A percentile compares a stretch with the other conserved stretches of the same genome.
Evolutionary conservation across 2,797 vertebrate species (phyloP).

Genomic region (Enteromius trimaculatus): DNA sequence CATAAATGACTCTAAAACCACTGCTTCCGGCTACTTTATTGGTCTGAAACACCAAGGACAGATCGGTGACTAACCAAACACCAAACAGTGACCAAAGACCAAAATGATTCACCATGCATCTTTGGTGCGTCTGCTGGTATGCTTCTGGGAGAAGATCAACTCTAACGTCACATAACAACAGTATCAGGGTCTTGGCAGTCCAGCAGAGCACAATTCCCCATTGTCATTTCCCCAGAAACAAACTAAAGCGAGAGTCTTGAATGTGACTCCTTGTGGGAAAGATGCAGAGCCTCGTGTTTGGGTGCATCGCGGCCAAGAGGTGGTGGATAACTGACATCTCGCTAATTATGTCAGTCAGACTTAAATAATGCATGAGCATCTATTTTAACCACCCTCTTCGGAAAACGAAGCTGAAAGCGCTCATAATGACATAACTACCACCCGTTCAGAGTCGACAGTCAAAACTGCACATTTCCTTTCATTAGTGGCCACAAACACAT

Average conservation of each 20-base stretch:
- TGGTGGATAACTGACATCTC: conserved; percentile 28
- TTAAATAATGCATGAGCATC: conserved; percentile 52
- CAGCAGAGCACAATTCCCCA: conserved; percentile 41
- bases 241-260: conserved; percentile 24
- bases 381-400: conserved; percentile 37
- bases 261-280: conserved; percentile 46
- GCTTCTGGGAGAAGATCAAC: background rate
- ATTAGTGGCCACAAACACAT: conserved; percentile 28
- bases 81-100: conserved; percentile 20
- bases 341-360: conserved; percentile 43
- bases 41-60: conserved; percentile 29
- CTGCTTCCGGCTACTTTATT: background rate
- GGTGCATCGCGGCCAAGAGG: conserved; percentile 27
- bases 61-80: background rate
- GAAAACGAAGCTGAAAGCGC: conserved; percentile 23
- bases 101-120: background rate
- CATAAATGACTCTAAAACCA: conserved; percentile 11
- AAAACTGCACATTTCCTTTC: conserved; percentile 27
- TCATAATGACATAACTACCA: conserved; percentile 41
- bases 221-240: conserved; percentile 46
- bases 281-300: conserved; percentile 51
- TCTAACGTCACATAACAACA: background rate
- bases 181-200: conserved; percentile 11
- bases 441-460: conserved; percentile 5
- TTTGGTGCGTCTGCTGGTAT: background rate